Conservation (phyloP, 2,113 vertebrate species). For the Ranitomeya imitator region DNA sequence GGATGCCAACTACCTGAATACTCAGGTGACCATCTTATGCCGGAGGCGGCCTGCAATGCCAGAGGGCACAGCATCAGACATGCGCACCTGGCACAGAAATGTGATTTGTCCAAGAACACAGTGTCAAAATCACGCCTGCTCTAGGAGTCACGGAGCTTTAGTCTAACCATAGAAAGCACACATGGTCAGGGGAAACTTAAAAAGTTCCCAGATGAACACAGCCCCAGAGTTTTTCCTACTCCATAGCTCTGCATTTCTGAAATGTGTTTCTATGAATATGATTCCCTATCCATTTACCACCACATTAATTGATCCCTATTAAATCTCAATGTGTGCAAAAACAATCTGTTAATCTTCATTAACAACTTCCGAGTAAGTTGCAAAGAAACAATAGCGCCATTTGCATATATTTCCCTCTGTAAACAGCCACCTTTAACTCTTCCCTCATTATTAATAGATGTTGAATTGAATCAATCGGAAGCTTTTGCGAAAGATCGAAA, state of each 20-base stretch:
- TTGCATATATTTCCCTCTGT: conserved; percentile 46
- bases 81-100: no score
- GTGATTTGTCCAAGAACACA: no score
- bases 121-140: no score
- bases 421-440: conserved; percentile 48
- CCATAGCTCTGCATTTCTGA: neutral
- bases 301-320: conserved; percentile 38
- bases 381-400: conserved; percentile 18
- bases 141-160: no score
- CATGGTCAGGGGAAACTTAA: no score
- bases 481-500: conserved; percentile 44
- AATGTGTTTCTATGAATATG: neutral
- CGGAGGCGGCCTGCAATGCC: no score
- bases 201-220: neutral
- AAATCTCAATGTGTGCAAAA: conserved; percentile 37
- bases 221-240: neutral
- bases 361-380: conserved; percentile 38
- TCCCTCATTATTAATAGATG: conserved; percentile 49
- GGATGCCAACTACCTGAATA: no score
- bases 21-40: no score
- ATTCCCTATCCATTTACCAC: neutral
- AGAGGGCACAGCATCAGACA: no score
- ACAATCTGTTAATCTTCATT: conserved; percentile 33
- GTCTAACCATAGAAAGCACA: no score
- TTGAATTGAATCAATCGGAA: conserved; percentile 47